Evolutionary conservation across 2,113 vertebrate species (phyloP), one percentile per base, ranked within the genome.

Genomic region (Steatornis caripensis): DNA sequence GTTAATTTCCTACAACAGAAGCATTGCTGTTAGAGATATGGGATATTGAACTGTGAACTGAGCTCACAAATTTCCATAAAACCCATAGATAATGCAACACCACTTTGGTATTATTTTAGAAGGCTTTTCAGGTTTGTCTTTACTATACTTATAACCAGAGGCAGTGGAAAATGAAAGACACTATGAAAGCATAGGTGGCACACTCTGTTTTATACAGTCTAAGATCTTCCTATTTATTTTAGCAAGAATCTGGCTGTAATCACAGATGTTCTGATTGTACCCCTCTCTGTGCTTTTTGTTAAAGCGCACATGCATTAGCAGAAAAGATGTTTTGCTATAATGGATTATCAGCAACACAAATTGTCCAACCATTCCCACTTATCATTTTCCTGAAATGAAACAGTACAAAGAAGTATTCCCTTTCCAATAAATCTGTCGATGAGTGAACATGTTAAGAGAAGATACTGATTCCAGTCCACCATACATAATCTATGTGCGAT

Each of bases 21-120:
- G n/a, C 49, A 82, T 23, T 96, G 22, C 85, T 45, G 19, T 89
- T 95, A 78, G 18, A 90, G 29, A 41, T 84, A 26, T 34, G 46
- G 39, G 27, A 92, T 77, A 90, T 11, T 88, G 48, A 95, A 80
- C n/a, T 20, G 5, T 69, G 27, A 95, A 79, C 71, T 32, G 77
- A 88, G 74, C 36, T 82, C 45, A 87, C 30, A 92, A 32, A 96
- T 93, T 87, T 92, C 57, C 75, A 80, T 51, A 96, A 81, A 95
- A 37, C 15, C 13, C 37, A 93, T 39, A 94, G 43, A 83, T n/a
- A 86, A 70, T 27, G 43, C 45, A 66, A 53, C 32, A 57, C 8
- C 5, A 22, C 61, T 88, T 68, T 60, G 41, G 71, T 58, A 91
- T 41, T 68, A 77, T 58, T 27, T 90, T 46, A 37, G 69, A 76